Evolutionary conservation across 2,888 invertebrate genomes (phyloP).

Genomic region (Acanthosepion lycidas): DNA sequence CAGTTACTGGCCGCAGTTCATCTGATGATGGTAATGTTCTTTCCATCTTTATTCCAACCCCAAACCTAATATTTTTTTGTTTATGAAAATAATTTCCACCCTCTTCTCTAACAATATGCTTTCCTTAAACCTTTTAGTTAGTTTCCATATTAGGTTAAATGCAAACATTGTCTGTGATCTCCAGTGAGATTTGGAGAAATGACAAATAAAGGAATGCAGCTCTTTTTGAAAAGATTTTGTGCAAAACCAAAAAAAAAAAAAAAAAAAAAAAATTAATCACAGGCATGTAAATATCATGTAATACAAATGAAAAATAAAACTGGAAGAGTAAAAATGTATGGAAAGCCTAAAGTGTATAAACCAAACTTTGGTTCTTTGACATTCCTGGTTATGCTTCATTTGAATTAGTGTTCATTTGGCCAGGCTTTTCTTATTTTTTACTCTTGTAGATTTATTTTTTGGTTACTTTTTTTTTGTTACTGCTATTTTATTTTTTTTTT

Average conservation of each 20-base stretch:
- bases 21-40: conserved; percentile 33
- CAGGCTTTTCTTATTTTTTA: no score
- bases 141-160: not conserved
- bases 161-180: not conserved
- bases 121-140: not conserved
- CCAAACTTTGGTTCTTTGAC: not conserved
- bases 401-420: no score
- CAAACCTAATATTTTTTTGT: not conserved
- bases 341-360: no score
- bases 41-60: not conserved
- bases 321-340: not conserved
- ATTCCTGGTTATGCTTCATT: not conserved
- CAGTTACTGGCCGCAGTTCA: conserved; percentile 33
- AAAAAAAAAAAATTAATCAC: not conserved
- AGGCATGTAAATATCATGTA: not conserved
- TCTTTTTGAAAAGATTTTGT: not conserved
- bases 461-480: no score
- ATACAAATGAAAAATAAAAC: not conserved
- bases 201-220: not conserved
- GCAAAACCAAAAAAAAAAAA: no score
- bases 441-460: no score
- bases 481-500: no score
- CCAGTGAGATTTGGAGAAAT: not conserved
- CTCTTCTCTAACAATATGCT: not conserved
- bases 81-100: not conserved